phyloP scores from a whole-genome alignment of 2,888 invertebrate species.

The Blastobasis lacticolella region DNA sequence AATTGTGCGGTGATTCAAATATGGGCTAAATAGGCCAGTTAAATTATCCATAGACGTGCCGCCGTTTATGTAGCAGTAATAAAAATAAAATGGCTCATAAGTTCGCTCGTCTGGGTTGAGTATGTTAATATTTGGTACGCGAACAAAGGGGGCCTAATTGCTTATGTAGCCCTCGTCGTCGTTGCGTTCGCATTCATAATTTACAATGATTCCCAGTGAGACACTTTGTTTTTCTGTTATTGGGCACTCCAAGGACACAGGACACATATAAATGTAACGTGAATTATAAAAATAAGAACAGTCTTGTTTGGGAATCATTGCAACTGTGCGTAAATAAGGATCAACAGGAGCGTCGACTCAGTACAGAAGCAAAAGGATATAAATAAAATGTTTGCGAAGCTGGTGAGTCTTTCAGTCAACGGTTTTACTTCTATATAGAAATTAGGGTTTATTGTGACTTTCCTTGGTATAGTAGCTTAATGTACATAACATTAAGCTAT shows the following conservation, averaged over 20 bases:
- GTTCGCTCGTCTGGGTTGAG: constrained; percentile 28
- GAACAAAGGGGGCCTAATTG: constrained; percentile 62
- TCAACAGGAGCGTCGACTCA: constrained; percentile 10
- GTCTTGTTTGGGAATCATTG: constrained; percentile 33
- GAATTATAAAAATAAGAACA: constrained; percentile 40
- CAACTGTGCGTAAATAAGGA: constrained; percentile 22
- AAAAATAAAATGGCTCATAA: constrained; percentile 24
- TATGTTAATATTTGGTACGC: constrained; percentile 34
- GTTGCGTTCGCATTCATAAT: constrained; percentile 48
- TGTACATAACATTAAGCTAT: no score
- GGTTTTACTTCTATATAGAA: constrained; percentile 5
- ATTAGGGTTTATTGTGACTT: constrained; percentile 3
- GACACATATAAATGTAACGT: constrained; percentile 51
- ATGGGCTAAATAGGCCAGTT: no score
- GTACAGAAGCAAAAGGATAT: constrained; percentile 10
- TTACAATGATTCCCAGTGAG: constrained; percentile 61
- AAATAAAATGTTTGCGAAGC: constrained; percentile 49
- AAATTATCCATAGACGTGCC: no score
- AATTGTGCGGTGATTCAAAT: no score
- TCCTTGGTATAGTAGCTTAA: background rate
- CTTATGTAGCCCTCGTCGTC: constrained; percentile 50
- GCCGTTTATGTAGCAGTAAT: constrained; percentile 23
- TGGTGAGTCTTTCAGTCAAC: constrained; percentile 40
- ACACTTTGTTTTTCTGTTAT: constrained; percentile 53
- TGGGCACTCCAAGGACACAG: constrained; percentile 54